Conservation (phyloP, 2,888 invertebrate species). For the Megalurothrips usitatus region DNA sequence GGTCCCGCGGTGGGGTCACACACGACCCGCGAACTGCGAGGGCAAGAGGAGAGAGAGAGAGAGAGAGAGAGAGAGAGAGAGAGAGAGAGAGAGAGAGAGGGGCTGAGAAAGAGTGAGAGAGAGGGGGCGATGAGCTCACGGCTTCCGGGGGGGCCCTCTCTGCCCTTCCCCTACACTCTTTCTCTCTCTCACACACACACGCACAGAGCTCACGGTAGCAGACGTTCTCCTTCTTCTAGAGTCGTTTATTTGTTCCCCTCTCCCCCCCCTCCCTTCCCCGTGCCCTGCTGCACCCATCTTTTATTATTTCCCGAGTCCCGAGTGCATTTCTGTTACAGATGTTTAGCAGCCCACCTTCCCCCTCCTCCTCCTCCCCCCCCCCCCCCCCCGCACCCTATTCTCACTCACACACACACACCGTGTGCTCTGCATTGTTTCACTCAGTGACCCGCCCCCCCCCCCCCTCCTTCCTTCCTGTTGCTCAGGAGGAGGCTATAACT, state of each 20-base stretch:
- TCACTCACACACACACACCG: not conserved
- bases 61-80: no score
- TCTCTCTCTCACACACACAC: constrained; percentile 8
- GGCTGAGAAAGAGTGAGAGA: no score
- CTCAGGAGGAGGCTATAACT: no score
- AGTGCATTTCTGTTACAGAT: constrained; percentile 19
- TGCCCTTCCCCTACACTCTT: not conserved
- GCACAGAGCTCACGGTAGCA: not conserved
- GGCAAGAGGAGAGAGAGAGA: no score
- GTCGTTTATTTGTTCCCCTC: constrained; percentile 6
- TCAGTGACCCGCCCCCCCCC: not conserved
- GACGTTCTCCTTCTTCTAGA: not conserved
- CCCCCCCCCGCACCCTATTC: not conserved
- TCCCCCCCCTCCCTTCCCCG: no score
- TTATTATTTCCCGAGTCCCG: constrained; percentile 7
- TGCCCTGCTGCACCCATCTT: not conserved
- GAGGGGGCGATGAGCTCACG: not conserved
- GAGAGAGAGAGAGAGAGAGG: no score
- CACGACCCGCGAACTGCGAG: no score
- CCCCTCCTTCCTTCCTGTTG: not conserved
- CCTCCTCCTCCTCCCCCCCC: no score
- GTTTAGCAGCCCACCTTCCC: constrained; percentile 5
- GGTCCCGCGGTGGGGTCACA: no score
- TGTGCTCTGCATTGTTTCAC: not conserved
- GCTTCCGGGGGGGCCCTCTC: not conserved